Evolutionary conservation across 2,797 vertebrate genomes (phyloP).

Genomic region (Cynopterus sphinx): DNA sequence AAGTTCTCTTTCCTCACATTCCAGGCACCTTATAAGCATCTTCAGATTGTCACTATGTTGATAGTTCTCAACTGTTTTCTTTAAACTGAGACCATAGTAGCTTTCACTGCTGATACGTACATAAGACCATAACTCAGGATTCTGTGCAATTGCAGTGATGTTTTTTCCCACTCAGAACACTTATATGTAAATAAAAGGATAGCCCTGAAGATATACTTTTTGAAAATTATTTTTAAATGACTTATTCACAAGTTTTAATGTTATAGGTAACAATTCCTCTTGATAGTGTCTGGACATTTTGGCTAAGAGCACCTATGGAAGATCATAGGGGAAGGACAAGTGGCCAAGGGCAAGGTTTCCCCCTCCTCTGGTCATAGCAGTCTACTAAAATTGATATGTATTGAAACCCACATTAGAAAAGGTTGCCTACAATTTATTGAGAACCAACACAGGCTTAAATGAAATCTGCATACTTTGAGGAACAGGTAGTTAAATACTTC

Average conservation of each 20-base stretch:
- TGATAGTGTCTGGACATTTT: not conserved
- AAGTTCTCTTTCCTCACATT: conserved; percentile 69
- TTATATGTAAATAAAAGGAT: not conserved
- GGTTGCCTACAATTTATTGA: not conserved
- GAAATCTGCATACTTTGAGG: conserved; percentile 31
- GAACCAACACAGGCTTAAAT: not conserved
- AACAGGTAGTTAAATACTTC: not conserved
- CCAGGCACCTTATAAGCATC: not conserved
- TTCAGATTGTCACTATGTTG: not conserved
- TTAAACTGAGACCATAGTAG: not conserved
- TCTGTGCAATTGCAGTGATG: not conserved
- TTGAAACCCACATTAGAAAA: conserved; percentile 4
- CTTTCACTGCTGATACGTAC: not conserved
- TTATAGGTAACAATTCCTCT: not conserved
- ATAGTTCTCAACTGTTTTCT: not conserved
- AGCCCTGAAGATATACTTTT: not conserved
- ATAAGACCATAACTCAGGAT: not conserved
- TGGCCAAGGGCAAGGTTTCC: not conserved
- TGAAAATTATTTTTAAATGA: not conserved
- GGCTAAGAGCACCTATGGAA: not conserved
- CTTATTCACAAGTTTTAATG: not conserved
- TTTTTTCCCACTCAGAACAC: not conserved
- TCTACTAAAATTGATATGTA: not conserved
- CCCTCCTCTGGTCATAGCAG: not conserved
- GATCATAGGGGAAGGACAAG: not conserved